Evolutionary conservation across 2,113 vertebrate species (phyloP).

Genomic region (Promerops cafer): DNA sequence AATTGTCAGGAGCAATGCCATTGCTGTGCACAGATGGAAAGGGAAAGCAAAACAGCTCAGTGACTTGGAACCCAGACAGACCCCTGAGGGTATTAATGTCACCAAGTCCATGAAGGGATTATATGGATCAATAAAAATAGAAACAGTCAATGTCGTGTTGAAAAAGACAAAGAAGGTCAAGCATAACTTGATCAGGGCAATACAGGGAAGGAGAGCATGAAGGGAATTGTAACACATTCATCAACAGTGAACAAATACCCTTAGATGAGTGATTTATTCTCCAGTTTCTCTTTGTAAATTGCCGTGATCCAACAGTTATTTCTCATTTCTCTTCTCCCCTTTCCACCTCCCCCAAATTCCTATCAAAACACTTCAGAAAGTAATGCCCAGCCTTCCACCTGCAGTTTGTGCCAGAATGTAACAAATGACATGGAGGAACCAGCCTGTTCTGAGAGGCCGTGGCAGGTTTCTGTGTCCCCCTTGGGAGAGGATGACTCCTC

Average conservation of each 20-base stretch:
- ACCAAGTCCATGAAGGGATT: conserved; percentile 38
- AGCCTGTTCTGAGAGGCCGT: not conserved
- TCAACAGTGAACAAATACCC: not conserved
- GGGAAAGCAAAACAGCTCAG: not conserved
- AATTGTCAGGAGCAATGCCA: conserved; percentile 23
- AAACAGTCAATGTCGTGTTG: conserved; percentile 22
- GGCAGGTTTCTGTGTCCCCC: not conserved
- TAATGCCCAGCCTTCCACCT: not conserved
- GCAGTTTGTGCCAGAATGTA: not conserved
- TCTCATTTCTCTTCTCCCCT: not conserved
- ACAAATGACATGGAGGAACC: not conserved
- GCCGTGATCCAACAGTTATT: not conserved
- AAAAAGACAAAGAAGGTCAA: conserved; percentile 63
- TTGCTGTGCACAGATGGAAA: not conserved
- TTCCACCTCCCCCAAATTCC: not conserved
- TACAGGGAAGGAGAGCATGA: not conserved
- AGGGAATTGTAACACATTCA: not conserved
- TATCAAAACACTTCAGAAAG: not conserved
- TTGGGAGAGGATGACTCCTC: not conserved
- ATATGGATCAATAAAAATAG: conserved; percentile 57
- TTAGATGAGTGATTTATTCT: not conserved
- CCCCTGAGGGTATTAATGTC: conserved; percentile 48
- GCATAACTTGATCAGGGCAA: not conserved
- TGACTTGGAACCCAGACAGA: conserved; percentile 17
- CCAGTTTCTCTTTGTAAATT: not conserved